phyloP scores from a whole-genome alignment of 92 coral and sea anemone species.

The Porites lobata region DNA sequence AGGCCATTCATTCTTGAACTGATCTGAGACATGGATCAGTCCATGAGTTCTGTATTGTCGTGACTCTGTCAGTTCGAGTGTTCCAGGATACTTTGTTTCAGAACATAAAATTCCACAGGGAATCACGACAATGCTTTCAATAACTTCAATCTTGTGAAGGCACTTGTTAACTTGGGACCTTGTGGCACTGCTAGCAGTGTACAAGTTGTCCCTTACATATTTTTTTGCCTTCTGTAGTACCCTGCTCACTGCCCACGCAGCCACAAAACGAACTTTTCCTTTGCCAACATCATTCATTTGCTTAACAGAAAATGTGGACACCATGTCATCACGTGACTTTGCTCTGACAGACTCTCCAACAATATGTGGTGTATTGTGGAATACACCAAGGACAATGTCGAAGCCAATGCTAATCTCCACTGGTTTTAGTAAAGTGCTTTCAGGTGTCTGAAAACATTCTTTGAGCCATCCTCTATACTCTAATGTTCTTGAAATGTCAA shows the following conservation, averaged over 20 bases:
- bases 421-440: neutral
- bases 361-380: neutral
- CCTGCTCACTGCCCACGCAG: conserved; percentile 34
- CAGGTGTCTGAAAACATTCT: neutral
- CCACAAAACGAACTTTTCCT: conserved; percentile 48
- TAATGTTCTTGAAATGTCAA: conserved; percentile 13
- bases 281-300: conserved; percentile 25
- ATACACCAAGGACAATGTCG: conserved; percentile 1
- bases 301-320: conserved; percentile 3
- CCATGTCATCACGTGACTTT: conserved; percentile 6
- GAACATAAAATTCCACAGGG: conserved; percentile 29
- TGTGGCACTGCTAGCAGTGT: conserved; percentile 4
- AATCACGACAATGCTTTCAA: conserved; percentile 16
- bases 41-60: conserved; percentile 38
- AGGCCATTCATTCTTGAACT: conserved; percentile 8
- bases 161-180: neutral
- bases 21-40: conserved; percentile 33
- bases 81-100: neutral
- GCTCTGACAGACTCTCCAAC: neutral
- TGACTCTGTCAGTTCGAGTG: conserved; percentile 38
- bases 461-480: conserved; percentile 14
- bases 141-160: conserved; percentile 4
- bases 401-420: conserved; percentile 2
- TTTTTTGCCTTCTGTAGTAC: conserved; percentile 21
- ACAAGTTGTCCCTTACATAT: conserved; percentile 29